A percentile compares a stretch with the other conserved stretches of the same genome.
Evolutionary conservation across 2,113 vertebrate genomes (phyloP).

Genomic region (Vidua chalybeata): DNA sequence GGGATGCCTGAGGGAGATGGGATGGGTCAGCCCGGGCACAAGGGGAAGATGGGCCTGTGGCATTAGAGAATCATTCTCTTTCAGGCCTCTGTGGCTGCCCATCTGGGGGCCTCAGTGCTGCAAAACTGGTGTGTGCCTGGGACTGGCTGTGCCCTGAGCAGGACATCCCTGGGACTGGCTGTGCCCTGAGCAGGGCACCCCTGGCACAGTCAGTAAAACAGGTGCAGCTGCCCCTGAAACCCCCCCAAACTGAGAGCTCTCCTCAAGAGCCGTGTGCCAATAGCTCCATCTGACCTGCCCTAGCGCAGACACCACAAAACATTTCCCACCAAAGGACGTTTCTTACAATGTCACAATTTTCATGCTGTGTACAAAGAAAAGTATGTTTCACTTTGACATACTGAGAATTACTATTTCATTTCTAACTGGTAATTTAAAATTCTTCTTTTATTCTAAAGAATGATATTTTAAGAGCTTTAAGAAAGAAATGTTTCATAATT

Average conservation of each 20-base stretch:
- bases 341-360: neutral
- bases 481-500: conserved; percentile 5
- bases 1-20: neutral
- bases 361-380: neutral
- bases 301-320: accelerated
- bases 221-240: neutral
- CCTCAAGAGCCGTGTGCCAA: accelerated
- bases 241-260: accelerated
- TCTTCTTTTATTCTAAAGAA: neutral
- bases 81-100: neutral
- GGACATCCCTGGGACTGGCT: no score
- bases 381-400: neutral
- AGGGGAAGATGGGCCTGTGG: accelerated
- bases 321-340: neutral
- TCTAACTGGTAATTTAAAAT: neutral
- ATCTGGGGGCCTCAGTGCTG: no score
- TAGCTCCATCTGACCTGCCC: accelerated
- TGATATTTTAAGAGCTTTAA: neutral
- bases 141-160: accelerated
- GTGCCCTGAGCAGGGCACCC: neutral
- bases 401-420: neutral
- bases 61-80: accelerated
- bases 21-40: accelerated
- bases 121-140: accelerated
- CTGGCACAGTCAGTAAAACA: neutral